These are phyloP conservation scores for Clarias magur DNA, from an alignment of 2,113 vertebrate genomes.

Conservation along the genomic window DNA sequence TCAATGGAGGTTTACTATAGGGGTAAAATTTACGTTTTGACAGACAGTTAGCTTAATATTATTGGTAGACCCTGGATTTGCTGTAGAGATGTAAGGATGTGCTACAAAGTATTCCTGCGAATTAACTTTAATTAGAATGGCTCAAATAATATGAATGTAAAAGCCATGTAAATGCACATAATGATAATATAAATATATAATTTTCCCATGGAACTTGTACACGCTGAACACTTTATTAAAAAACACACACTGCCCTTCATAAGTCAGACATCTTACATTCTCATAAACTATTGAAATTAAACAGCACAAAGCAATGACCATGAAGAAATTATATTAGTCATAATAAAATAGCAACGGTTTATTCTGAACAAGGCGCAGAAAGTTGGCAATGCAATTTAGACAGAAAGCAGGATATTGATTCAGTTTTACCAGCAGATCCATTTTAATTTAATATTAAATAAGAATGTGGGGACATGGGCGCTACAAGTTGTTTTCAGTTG, in stretches of 20 bases:
- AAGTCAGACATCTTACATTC: slow-evolving; percentile 25
- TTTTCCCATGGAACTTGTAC: not conserved
- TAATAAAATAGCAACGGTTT: slow-evolving; percentile 67
- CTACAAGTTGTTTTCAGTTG: slow-evolving; percentile 61
- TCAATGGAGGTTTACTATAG: not conserved
- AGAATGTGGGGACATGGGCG: slow-evolving; percentile 65
- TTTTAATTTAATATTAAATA: slow-evolving; percentile 81
- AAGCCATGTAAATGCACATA: not conserved
- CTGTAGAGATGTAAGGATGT: not conserved
- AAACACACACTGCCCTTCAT: not conserved
- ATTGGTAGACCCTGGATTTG: not conserved
- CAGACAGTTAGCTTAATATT: not conserved
- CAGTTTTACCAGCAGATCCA: slow-evolving; percentile 75
- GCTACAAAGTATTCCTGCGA: not conserved
- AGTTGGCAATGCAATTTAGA: slow-evolving; percentile 78
- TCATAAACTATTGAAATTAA: slow-evolving; percentile 39
- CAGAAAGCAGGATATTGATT: slow-evolving; percentile 73
- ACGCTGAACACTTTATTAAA: slow-evolving; percentile 13
- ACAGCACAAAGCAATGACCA: slow-evolving; percentile 44
- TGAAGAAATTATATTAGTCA: slow-evolving; percentile 52
- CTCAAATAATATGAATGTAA: not conserved
- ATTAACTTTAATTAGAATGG: not conserved
- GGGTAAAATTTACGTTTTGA: not conserved
- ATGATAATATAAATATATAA: not conserved
- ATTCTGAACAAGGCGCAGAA: slow-evolving; percentile 71